Conservation (phyloP, 2,888 invertebrate genomes). For the Monoplex corrugatus region DNA sequence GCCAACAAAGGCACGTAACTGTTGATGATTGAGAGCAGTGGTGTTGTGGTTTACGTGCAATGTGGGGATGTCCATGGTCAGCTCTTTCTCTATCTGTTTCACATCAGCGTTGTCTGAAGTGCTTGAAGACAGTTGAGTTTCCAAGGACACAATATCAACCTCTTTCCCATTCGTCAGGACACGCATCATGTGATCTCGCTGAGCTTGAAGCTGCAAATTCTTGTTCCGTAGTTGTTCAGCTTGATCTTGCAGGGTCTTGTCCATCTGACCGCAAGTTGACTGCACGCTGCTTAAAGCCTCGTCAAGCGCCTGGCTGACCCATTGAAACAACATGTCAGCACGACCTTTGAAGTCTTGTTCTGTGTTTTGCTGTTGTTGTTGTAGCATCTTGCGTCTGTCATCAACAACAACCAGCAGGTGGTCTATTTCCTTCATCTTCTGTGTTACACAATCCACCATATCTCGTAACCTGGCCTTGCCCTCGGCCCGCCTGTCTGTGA, state of each 20-base stretch:
- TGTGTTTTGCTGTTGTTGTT: background rate
- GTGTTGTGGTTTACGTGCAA: background rate
- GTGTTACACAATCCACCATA: background rate
- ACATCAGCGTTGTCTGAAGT: background rate
- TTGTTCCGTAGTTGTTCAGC: slow-evolving; percentile 11
- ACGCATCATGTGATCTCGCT: background rate
- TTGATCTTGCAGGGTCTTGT: background rate
- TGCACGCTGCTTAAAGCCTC: background rate
- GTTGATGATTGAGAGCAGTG: background rate
- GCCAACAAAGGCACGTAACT: background rate
- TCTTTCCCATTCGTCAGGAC: slow-evolving; percentile 16
- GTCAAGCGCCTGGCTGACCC: background rate
- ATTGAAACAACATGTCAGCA: background rate
- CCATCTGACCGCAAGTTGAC: background rate
- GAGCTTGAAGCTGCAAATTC: background rate
- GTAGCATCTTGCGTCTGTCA: background rate
- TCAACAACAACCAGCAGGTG: background rate
- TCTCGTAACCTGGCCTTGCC: slow-evolving; percentile 9
- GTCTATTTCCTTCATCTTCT: background rate
- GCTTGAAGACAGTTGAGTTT: slow-evolving; percentile 30
- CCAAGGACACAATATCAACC: slow-evolving; percentile 37
- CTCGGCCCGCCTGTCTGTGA: slow-evolving; percentile 7
- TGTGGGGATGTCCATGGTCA: background rate
- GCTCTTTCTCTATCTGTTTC: slow-evolving; percentile 13
- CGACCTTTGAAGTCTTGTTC: background rate